Base-by-base conservation (phyloP, 1,140 invertebrate species). In the Drosophila takahashii region DNA sequence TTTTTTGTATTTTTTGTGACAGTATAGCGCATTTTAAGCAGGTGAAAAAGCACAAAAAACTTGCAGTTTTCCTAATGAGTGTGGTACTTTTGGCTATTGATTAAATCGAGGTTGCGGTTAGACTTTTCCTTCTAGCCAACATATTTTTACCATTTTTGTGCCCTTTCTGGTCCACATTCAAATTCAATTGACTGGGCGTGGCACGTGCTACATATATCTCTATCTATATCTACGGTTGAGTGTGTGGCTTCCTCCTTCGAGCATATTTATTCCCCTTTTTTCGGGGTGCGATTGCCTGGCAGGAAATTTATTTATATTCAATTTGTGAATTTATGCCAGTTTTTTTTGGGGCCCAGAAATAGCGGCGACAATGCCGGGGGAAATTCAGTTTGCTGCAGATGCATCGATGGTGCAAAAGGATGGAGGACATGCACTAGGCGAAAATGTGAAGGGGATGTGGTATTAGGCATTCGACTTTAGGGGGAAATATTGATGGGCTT, bases 221-320 rank as follows among this genome's bases (percentile, higher is more conserved):
- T 32, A 64, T 41, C 61, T 58, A 71, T 59, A 44, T 58, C 34
- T 58, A 57, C 36, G 7, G 41, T 18, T 18, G 65, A 53, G 53
- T 71, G 44, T 32, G 47, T 65, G 41, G 42, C 45, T 52, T 60
- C 47, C 59, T 66, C 48, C 76, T 73, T 50, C 26, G 47, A 51
- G 62, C 52, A 80, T 70, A 79, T 80, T 80, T 74, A 80, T 76
- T 79, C 59, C 53, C 22, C 27, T 74, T 77, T 81, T 64, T 79
- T 11, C 3, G 1, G 22, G 27, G 50, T 45, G 60, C 41, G 45
- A 54, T 60, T 64, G 37, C 62, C 61, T 81, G 83, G 78, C 81
- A 87, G 83, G 83, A 87, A 87, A 87, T 87, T 87, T 87, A 87
- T 87, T 87, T 89, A 87, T 89, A 87, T 89, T 87, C 84, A 87